phyloP scores from a whole-genome alignment of 2,113 vertebrate genomes.

The Centrocercus urophasianus region DNA sequence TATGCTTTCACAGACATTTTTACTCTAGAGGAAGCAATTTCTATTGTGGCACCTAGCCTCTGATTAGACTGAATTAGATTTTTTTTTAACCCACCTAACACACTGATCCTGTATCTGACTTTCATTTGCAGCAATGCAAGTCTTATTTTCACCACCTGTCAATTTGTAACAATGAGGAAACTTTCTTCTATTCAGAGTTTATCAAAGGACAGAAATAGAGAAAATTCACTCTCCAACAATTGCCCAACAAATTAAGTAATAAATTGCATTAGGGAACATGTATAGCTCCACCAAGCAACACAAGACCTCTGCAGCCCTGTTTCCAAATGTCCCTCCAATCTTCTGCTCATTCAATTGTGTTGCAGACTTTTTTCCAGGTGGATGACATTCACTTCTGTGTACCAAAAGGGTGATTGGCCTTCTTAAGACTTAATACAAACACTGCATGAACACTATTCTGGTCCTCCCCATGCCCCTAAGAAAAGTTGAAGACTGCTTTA shows the following conservation, averaged over 20 bases:
- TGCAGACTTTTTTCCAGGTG: background rate
- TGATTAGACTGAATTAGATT: slow-evolving; percentile 24
- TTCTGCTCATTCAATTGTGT: background rate
- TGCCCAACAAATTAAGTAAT: background rate
- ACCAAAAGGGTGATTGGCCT: background rate
- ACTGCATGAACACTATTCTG: accelerated
- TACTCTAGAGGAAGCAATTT: slow-evolving; percentile 38
- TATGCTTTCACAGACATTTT: background rate
- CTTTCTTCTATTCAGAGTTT: slow-evolving; percentile 10
- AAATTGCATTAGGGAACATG: background rate
- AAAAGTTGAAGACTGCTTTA: background rate
- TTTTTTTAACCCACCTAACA: slow-evolving; percentile 44
- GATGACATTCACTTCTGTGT: background rate
- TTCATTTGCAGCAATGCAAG: slow-evolving; percentile 11
- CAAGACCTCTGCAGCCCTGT: background rate
- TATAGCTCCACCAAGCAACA: background rate
- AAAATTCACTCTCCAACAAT: background rate
- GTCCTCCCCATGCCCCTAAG: background rate
- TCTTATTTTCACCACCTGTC: background rate
- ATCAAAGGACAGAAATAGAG: slow-evolving; percentile 5
- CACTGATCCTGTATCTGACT: background rate
- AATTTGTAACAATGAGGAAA: slow-evolving; percentile 7
- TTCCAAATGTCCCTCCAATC: slow-evolving; percentile 14
- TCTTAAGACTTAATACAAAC: background rate
- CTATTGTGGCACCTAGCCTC: slow-evolving; percentile 1